Evolutionary conservation across 2,113 vertebrate genomes (phyloP).

Genomic region (Trogon melanurus): DNA sequence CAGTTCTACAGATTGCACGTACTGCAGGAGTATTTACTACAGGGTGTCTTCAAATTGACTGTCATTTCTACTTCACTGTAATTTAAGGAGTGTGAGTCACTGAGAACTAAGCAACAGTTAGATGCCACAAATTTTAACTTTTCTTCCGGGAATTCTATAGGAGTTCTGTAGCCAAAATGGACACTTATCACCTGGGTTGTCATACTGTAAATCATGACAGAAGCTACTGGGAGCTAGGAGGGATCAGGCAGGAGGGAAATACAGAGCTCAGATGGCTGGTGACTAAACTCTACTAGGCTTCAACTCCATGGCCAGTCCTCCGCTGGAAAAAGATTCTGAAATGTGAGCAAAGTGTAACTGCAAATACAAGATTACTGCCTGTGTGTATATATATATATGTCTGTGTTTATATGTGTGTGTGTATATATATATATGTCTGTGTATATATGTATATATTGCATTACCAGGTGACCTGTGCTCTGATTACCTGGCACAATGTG

Average conservation of each 20-base stretch:
- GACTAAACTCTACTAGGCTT: neutral
- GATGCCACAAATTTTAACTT: neutral
- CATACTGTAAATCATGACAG: neutral
- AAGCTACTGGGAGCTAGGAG: neutral
- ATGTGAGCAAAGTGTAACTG: neutral
- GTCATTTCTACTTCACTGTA: neutral
- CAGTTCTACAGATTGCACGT: neutral
- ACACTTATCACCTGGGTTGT: neutral
- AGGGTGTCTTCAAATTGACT: neutral
- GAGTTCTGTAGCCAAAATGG: neutral
- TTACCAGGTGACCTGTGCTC: neutral
- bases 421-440: no score
- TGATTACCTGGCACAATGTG: constrained; percentile 78
- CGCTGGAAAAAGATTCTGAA: neutral
- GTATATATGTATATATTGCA: neutral
- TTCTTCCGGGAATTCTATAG: neutral
- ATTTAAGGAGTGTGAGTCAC: neutral
- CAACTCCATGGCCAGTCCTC: neutral
- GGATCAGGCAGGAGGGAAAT: neutral
- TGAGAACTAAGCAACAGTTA: neutral
- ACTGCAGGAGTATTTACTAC: neutral
- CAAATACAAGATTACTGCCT: neutral
- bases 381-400: no score
- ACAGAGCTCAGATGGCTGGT: neutral
- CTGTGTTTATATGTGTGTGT: no score